Base-by-base conservation (phyloP, 2,797 vertebrate genomes). In the Coregonus suidteri region DNA sequence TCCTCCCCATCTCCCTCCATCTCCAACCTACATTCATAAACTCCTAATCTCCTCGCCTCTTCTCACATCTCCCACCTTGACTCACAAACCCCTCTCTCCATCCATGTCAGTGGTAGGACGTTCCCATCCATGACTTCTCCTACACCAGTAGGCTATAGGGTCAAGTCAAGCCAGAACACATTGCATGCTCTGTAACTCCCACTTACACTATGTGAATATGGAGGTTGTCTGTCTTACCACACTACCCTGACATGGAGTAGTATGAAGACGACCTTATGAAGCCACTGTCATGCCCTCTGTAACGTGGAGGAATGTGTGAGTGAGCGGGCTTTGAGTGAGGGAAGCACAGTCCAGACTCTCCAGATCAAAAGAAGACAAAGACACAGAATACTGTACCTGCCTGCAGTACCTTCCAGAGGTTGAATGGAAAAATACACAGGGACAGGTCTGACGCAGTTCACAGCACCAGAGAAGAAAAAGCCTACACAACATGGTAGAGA, bases 31-130 rank as follows among this genome's bases (percentile, higher is more conserved):
- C 20, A 20, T 20, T 20, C 20, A 20, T 20, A 20, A 20, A 20
- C 20, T 20, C 20, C 20, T 20, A 20, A 20, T 20, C 20, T 20
- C 20, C 20, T 20, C 20, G 20, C 20, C 20, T 20, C 20, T 20
- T 25, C 15, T 68, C 34, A 30, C 2, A 34, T 16, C 34, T 34
- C 66, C 66, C 16, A 16, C 31, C 18, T 37, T 6, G 15, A 68
- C 34, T 15, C 14, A 31, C 31, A 11, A 25, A 31, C 20, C 20
- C 13, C 66, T 68, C 30, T 15, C 54, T 79, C 20, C 6, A 18
- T 76, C 74, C 79, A 75, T 67, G 64, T 71, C 72, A 30, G 16
- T 52, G 75, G 54, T 16, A 51, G 11, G 64, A 35, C 74, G 79
- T 73, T n/a, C 62, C 25, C 0, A 65, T 14, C 62, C 62, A 25